Evolutionary conservation across 2,797 vertebrate species (phyloP).

Genomic region (Sus cebifrons): DNA sequence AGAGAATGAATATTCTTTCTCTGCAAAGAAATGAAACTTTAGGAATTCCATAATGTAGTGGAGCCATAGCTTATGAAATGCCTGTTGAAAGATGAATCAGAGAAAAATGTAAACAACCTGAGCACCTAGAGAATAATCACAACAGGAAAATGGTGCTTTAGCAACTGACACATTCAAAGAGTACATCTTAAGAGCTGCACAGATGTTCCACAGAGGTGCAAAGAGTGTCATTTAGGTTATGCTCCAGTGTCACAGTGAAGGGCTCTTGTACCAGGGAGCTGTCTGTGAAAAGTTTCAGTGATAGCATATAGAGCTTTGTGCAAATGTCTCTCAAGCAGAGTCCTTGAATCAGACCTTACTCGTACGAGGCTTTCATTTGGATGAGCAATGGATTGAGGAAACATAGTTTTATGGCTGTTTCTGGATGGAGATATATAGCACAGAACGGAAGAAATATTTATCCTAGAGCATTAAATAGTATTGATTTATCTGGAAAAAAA

Average conservation of each 20-base stretch:
- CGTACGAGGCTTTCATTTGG: background rate
- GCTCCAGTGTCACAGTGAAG: background rate
- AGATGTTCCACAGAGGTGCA: background rate
- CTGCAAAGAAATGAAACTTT: slow-evolving; percentile 32
- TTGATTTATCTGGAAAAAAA: background rate
- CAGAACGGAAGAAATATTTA: slow-evolving; percentile 23
- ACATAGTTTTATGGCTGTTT: background rate
- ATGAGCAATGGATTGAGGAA: background rate
- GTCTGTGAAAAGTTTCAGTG: background rate
- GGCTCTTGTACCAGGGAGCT: background rate
- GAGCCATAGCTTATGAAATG: background rate
- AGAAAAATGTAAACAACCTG: slow-evolving; percentile 26
- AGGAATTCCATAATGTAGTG: slow-evolving; percentile 20
- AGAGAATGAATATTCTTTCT: slow-evolving; percentile 41
- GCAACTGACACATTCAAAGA: background rate
- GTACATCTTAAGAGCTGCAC: background rate
- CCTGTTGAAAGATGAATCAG: slow-evolving; percentile 24
- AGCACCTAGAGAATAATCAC: background rate
- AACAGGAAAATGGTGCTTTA: background rate
- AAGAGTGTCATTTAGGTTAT: background rate
- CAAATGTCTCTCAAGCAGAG: background rate
- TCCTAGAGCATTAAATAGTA: background rate
- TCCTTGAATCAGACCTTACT: background rate
- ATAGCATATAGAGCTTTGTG: background rate
- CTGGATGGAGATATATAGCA: background rate